Evolutionary conservation across 30 jellyfish, hydroid and myxozoan genomes (phyloP).

Genomic region (Phacellophora camtschatica): DNA sequence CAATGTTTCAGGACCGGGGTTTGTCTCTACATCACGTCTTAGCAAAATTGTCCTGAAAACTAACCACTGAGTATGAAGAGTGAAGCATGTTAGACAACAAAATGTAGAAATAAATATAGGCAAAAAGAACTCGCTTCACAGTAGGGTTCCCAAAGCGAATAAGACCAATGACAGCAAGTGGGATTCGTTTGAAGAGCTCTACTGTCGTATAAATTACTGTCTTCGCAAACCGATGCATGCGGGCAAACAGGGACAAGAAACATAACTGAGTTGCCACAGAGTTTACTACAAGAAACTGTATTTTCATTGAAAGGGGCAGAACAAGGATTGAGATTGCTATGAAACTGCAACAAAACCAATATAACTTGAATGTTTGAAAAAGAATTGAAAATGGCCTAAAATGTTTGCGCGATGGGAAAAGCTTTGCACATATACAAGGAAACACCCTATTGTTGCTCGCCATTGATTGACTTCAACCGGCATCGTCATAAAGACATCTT

Average conservation of each 20-base stretch:
- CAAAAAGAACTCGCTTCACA: not conserved
- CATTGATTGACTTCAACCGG: constrained; percentile 30
- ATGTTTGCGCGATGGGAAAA: not conserved
- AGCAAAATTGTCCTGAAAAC: constrained; percentile 50
- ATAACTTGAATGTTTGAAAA: not conserved
- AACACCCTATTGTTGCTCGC: constrained; percentile 43
- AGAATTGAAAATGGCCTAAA: constrained; percentile 13
- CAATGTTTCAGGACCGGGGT: constrained; percentile 65
- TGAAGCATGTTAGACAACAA: constrained; percentile 43
- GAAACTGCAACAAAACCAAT: constrained; percentile 8
- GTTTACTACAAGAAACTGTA: not conserved
- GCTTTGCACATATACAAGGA: constrained; percentile 10
- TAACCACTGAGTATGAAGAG: constrained; percentile 47
- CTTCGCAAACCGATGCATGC: constrained; percentile 5
- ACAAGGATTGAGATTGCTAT: constrained; percentile 8
- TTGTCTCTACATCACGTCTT: constrained; percentile 64
- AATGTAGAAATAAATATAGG: not conserved
- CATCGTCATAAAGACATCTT: constrained; percentile 8
- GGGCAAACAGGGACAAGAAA: constrained; percentile 16
- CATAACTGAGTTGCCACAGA: not conserved
- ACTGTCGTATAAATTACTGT: not conserved
- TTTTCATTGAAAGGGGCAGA: constrained; percentile 6
- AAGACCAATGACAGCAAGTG: not conserved
- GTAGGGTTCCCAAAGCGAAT: not conserved
- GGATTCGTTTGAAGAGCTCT: constrained; percentile 1